Evolutionary conservation across 2,113 vertebrate genomes (phyloP), one percentile per base, ranked within the genome.

Genomic region (Triplophysa siluroides): DNA sequence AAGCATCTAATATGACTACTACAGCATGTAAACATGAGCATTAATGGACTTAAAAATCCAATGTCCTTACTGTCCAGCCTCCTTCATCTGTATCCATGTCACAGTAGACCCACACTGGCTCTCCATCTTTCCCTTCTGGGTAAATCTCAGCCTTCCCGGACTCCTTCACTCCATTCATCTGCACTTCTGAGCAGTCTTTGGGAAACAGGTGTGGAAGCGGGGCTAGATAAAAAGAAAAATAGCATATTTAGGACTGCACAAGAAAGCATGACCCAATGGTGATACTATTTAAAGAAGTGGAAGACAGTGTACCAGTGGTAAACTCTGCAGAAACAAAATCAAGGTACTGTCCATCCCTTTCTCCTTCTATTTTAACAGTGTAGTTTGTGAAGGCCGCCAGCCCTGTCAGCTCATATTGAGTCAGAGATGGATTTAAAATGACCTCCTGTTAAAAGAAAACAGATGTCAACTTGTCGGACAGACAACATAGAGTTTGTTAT

Each of bases 141-240:
- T 91, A 94, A 76, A 95, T 89, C 1, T 93, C 91, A 69, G 91
- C 90, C 65, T 93, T 83, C 6, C 93, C 92, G 0, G 94, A 96
- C 50, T 90, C 65, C 50, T 90, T 79, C 7, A 87, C 88, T n/a
- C 95, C 94, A 0, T 98, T 97, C 75, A 91, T 87, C 83, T 93
- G 92, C 90, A 96, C 94, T 88, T 98, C 95, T 0, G 90, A 91
- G 21, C 96, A 98, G 84, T 97, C 95, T 16, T 89, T 90, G 3
- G 96, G 96, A 80, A 92, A 93, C 0, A 92, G 93, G 82, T 94
- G 87, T 0, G 79, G 89, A 16, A 94, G 83, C 1, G 91, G 90
- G 1, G 92, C 96, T 97, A 13, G 33, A 72, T 10, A 2, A 41
- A 41, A 68, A 24, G 45, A 14, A 29, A 21, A 72, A 41, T 62